Evolutionary conservation across 2,113 vertebrate genomes (phyloP), one percentile per base, ranked within the genome.

Genomic region (Tetrax tetrax): DNA sequence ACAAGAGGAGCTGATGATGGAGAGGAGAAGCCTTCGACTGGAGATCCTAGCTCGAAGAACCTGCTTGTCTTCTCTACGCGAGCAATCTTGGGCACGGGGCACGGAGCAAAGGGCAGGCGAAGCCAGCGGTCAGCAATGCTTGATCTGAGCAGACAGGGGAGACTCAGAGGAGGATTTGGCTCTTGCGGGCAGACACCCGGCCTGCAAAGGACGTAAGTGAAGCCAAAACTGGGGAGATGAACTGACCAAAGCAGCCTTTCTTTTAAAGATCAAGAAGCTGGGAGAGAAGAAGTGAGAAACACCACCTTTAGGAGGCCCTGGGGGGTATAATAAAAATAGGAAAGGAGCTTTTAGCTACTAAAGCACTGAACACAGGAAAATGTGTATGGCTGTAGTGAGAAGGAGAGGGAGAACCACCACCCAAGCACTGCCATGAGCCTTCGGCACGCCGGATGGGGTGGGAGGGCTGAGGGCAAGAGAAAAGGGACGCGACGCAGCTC

Each of bases 371-470:
- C 50, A 33, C 31, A 70, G 54, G 63, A 51, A 74, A 74, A 88
- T 3, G 8, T 9, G 60, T 22, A 23, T 0, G 22, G 3, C 9
- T 56, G 65, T 27, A 53, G n/a, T 0, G 0, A 54, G 31, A 35
- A 27, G 37, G 47, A 74, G 60, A 69, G 22, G 12, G 43, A n/a
- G 45, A 66, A 74, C 8, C 50, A 84, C 4, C 28, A 14, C 24
- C 23, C 25, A 53, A 87, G 37, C 51, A 53, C 43, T 16, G 47
- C 14, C 29, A n/a, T 3, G 10, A 83, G 60, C 19, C 31, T 37
- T 9, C 2, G 5, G 24, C 60, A 51, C 0, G 2, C 4, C 3
- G 5, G 45, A 15, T 2, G 2, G 9, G 35, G 23, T 1, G 2
- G 17, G 25, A 89, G 24, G 31, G 72, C 35, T 57, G 74, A 78